These are phyloP conservation scores for Dunckerocampus dactyliophorus DNA, from an alignment of 2,113 vertebrate genomes.

Conservation along the genomic window DNA sequence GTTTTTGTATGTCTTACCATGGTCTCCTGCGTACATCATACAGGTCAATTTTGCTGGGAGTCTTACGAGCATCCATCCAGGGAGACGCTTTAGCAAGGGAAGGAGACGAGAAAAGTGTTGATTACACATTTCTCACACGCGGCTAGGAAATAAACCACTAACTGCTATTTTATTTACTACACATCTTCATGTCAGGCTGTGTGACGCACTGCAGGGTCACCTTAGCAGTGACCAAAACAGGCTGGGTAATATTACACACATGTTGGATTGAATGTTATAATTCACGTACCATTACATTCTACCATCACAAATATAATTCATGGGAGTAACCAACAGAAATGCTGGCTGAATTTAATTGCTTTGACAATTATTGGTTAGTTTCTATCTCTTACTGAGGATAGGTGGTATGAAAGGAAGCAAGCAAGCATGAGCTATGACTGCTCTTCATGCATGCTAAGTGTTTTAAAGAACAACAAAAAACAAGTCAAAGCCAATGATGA, in stretches of 20 bases:
- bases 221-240: neutral
- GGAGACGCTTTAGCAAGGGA: slow-evolving; percentile 79
- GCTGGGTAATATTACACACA: neutral
- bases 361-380: slow-evolving; percentile 19
- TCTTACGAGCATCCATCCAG: slow-evolving; percentile 92
- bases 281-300: neutral
- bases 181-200: neutral
- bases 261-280: neutral
- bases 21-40: slow-evolving; percentile 96
- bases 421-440: slow-evolving; percentile 8
- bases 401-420: slow-evolving; percentile 23
- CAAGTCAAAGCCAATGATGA: slow-evolving; percentile 28
- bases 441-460: slow-evolving; percentile 28
- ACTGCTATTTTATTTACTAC: slow-evolving; percentile 14
- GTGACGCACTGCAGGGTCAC: neutral
- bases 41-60: slow-evolving; percentile 92
- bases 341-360: slow-evolving; percentile 2
- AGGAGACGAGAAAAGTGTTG: slow-evolving; percentile 7
- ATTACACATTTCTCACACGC: neutral
- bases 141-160: slow-evolving; percentile 13
- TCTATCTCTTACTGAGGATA: slow-evolving; percentile 20
- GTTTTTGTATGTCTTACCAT: slow-evolving; percentile 76
- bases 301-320: neutral
- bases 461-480: slow-evolving; percentile 19
- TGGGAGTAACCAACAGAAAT: neutral